A percentile compares a stretch with the other conserved stretches of the same genome.
Conservation (phyloP, 2,113 vertebrate genomes). For the Deroptyus accipitrinus region DNA sequence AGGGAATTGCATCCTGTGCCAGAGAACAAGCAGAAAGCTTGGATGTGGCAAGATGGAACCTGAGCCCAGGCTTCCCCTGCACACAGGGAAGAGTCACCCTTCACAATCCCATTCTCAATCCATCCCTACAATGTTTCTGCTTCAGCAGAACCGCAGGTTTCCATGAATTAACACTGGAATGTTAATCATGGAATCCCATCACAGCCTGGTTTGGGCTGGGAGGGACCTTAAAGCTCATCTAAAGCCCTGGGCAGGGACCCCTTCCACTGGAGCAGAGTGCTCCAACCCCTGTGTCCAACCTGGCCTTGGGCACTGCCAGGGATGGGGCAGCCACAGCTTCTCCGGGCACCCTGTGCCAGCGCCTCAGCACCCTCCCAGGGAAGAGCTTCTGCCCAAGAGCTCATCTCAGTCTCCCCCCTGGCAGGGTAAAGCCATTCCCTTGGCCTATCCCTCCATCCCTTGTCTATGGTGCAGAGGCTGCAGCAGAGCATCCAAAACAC, state of each 20-base stretch:
- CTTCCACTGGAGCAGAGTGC: not conserved
- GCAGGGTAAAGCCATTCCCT: not conserved
- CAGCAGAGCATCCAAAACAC: not conserved
- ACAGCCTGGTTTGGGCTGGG: not conserved
- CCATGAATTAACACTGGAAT: not conserved
- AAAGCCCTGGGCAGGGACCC: fast-evolving
- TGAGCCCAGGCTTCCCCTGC: not conserved
- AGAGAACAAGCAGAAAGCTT: not conserved
- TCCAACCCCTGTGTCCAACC: not conserved
- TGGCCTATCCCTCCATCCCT: not conserved
- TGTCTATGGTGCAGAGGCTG: not conserved
- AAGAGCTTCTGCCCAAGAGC: not conserved
- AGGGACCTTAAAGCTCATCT: not conserved
- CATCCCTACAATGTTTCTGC: not conserved
- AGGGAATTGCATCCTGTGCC: not conserved
- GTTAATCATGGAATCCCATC: not conserved
- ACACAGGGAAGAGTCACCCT: not conserved
- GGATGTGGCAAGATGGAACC: not conserved
- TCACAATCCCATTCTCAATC: not conserved
- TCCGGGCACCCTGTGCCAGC: no score
- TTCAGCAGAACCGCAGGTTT: not conserved
- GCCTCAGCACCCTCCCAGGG: no score
- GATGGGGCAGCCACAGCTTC: not conserved
- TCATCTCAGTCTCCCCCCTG: not conserved
- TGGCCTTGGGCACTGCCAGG: not conserved